These are phyloP conservation scores for Pelosia muscerda DNA, from an alignment of 2,888 invertebrate genomes.

Conservation along the genomic window DNA sequence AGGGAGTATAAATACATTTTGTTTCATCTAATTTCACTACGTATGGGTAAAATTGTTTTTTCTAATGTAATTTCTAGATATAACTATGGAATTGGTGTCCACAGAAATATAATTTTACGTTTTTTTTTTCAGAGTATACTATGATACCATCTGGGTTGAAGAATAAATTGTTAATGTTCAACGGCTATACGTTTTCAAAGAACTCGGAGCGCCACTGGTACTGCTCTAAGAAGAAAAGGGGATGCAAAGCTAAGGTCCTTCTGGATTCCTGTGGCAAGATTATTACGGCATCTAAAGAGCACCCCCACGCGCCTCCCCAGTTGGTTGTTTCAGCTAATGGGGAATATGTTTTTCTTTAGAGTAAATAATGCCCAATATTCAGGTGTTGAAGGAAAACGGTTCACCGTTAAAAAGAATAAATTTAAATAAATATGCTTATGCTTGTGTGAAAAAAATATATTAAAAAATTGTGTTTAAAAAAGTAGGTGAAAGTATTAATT, in stretches of 20 bases:
- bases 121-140: constrained; percentile 38
- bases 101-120: too few relatives aligned
- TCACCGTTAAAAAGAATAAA: too few relatives aligned
- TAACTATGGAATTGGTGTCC: neutral
- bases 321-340: constrained; percentile 6
- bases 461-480: too few relatives aligned
- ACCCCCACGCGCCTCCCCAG: constrained; percentile 9
- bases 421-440: too few relatives aligned
- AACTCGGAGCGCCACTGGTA: constrained; percentile 41
- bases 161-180: constrained; percentile 43
- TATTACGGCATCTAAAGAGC: constrained; percentile 1
- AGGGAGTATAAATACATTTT: neutral
- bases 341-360: constrained; percentile 5
- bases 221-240: constrained; percentile 43
- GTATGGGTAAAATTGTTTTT: neutral
- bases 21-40: neutral
- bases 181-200: constrained; percentile 52
- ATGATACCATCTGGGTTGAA: constrained; percentile 39
- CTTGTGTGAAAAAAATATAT: too few relatives aligned
- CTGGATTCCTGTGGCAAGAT: neutral
- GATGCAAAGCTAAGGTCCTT: constrained; percentile 47
- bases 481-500: too few relatives aligned
- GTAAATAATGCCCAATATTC: too few relatives aligned
- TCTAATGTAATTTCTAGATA: neutral
- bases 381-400: too few relatives aligned